A percentile compares a stretch with the other conserved stretches of the same genome.
Evolutionary conservation across 2,797 vertebrate species (phyloP).

Genomic region (Streptopelia turtur): DNA sequence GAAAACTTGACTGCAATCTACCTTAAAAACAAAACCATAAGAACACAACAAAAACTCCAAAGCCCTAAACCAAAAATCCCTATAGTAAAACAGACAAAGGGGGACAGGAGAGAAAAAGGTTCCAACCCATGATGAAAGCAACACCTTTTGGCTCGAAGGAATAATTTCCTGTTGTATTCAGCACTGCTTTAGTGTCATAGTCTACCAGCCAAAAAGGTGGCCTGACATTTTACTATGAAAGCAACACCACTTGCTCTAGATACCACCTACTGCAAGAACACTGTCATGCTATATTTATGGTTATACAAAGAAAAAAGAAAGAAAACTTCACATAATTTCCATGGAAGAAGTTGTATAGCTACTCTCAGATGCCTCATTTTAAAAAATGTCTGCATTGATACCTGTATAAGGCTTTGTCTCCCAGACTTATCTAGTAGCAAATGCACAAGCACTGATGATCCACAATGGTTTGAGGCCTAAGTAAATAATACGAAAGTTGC

Average conservation of each 20-base stretch:
- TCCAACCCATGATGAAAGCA: neutral
- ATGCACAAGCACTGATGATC: neutral
- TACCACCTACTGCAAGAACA: neutral
- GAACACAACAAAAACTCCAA: neutral
- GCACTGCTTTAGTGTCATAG: neutral
- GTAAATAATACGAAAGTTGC: neutral
- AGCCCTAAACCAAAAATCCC: neutral
- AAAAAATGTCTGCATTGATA: neutral
- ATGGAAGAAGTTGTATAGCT: neutral
- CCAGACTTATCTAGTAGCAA: neutral
- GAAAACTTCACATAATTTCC: neutral
- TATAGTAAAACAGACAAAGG: neutral
- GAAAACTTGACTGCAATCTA: neutral
- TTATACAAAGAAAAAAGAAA: neutral
- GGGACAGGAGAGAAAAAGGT: neutral
- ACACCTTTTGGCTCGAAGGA: neutral
- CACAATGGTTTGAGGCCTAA: neutral
- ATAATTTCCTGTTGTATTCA: neutral
- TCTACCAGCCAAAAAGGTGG: neutral
- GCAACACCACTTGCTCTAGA: neutral
- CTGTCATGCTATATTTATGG: neutral
- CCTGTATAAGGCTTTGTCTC: neutral
- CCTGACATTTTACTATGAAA: neutral
- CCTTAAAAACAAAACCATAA: neutral
- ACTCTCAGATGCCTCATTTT: neutral